Evolutionary conservation across 2,888 invertebrate genomes (phyloP).

Genomic region (Acheta domesticus): DNA sequence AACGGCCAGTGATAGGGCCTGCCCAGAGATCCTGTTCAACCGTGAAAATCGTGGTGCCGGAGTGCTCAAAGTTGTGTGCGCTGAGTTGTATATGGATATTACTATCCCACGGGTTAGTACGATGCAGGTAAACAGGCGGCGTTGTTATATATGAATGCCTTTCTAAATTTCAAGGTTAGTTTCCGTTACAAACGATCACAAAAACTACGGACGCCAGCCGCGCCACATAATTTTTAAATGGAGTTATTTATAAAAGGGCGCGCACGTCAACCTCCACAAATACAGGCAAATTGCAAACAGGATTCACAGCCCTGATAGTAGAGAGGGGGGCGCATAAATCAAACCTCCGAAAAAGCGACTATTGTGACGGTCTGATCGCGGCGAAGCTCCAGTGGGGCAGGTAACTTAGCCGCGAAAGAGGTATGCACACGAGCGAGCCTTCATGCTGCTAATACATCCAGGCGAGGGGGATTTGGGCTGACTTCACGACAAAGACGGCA

Average conservation of each 20-base stretch:
- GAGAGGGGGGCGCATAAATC: not conserved
- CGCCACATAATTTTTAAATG: slow-evolving; percentile 5
- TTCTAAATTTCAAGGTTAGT: slow-evolving; percentile 1
- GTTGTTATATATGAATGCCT: not conserved
- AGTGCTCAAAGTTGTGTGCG: not conserved
- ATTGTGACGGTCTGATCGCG: not conserved
- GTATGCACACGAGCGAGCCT: too few relatives aligned
- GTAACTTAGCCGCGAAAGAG: too few relatives aligned
- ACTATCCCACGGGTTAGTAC: slow-evolving; percentile 1
- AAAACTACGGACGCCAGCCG: not conserved
- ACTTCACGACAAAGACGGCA: too few relatives aligned
- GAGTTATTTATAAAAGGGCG: not conserved
- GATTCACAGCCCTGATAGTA: not conserved
- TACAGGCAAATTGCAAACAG: slow-evolving; percentile 9
- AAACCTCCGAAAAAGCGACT: not conserved
- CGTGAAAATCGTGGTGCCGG: not conserved
- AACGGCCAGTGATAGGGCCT: not conserved
- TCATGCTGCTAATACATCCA: too few relatives aligned
- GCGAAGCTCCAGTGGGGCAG: too few relatives aligned
- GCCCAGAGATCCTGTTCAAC: not conserved
- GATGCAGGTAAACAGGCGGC: slow-evolving; percentile 6
- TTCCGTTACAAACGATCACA: slow-evolving; percentile 18
- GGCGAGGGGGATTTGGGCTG: too few relatives aligned
- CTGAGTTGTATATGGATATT: slow-evolving; percentile 8
- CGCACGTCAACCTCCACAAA: not conserved